These are phyloP conservation scores for Paramuricea clavata DNA, from an alignment of 92 coral and sea anemone genomes.

Conservation along the genomic window DNA sequence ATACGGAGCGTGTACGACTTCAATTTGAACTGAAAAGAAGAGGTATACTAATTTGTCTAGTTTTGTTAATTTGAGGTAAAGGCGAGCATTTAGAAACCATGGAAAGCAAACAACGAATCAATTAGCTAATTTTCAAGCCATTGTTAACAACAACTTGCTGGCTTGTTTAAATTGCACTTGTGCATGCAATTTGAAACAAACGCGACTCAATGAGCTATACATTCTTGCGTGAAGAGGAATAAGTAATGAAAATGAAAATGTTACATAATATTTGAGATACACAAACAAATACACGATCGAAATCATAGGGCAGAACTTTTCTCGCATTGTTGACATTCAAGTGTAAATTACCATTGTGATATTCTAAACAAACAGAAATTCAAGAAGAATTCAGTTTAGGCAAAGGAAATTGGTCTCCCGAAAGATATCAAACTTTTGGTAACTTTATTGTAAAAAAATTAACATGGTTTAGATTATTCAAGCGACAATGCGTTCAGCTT, in stretches of 20 bases:
- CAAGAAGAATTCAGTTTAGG: not conserved
- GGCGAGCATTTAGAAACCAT: not conserved
- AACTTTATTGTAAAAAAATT: constrained; percentile 28
- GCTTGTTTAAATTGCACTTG: constrained; percentile 23
- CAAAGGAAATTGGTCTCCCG: not conserved
- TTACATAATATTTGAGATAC: not conserved
- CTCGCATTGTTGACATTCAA: not conserved
- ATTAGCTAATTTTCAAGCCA: constrained; percentile 43
- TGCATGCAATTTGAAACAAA: constrained; percentile 2
- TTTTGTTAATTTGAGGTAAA: constrained; percentile 7
- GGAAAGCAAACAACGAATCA: constrained; percentile 43
- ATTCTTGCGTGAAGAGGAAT: too few relatives aligned
- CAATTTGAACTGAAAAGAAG: constrained; percentile 3
- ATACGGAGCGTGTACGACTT: not conserved
- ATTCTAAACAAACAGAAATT: not conserved
- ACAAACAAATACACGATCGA: not conserved
- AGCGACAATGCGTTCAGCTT: constrained; percentile 9
- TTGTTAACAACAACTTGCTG: constrained; percentile 28
- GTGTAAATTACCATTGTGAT: not conserved
- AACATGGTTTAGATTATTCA: constrained; percentile 8
- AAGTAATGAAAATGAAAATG: not conserved
- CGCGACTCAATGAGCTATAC: not conserved
- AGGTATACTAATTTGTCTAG: constrained; percentile 16
- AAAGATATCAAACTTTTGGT: constrained; percentile 23
- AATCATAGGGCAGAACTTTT: not conserved